Evolutionary conservation across 2,113 vertebrate genomes (phyloP).

Genomic region (Merops nubicus): DNA sequence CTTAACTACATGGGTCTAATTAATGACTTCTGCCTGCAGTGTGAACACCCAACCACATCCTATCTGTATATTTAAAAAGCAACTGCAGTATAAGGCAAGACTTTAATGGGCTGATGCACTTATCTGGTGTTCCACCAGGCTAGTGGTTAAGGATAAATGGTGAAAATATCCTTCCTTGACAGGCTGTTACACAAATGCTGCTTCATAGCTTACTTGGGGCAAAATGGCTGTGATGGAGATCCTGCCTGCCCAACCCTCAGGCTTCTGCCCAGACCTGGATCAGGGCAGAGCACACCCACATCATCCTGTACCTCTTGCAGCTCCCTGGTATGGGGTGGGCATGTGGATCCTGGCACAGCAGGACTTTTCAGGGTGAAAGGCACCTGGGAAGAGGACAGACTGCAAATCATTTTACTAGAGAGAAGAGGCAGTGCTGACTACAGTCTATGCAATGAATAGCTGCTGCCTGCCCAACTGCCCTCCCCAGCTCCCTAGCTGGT

Average conservation of each 20-base stretch:
- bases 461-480: not conserved
- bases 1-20: conserved; percentile 10
- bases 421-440: not conserved
- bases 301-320: not conserved
- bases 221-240: not conserved
- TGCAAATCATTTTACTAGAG: not conserved
- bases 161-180: not conserved
- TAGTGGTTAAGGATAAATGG: not conserved
- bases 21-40: not conserved
- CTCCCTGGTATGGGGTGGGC: not conserved
- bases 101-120: conserved; percentile 13
- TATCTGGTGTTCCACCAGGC: not conserved
- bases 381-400: not conserved
- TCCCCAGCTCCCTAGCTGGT: not conserved
- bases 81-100: not conserved
- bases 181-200: not conserved
- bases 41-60: not conserved
- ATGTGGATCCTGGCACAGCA: accelerated
- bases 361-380: not conserved
- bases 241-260: not conserved
- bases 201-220: not conserved
- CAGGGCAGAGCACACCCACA: accelerated
- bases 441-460: accelerated
- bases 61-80: not conserved
- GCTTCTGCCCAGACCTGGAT: not conserved